Evolutionary conservation across 2,113 vertebrate genomes (phyloP), one percentile per base, ranked within the genome.

Genomic region (Pedionomus torquatus): DNA sequence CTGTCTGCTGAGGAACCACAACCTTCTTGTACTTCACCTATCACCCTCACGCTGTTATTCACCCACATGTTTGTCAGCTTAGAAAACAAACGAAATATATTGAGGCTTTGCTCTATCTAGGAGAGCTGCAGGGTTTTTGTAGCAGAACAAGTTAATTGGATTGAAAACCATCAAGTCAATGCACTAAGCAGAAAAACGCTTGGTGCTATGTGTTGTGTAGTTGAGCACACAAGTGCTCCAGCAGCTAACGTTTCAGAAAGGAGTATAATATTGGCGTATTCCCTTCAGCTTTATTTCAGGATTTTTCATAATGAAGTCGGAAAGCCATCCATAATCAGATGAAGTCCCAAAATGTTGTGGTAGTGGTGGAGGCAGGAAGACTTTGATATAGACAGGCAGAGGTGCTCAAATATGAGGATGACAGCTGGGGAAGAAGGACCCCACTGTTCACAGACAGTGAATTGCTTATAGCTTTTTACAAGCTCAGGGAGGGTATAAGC

Each of bases 381-480:
- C 61, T 78, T 92, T 16, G 90, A 83, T 74, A 81, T 52, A 48
- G 71, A 70, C 55, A 61, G 61, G 87, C 46, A 81, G 93, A 87
- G 90, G 89, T 95, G 70, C 77, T 94, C 91, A 76, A 69, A 68
- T 52, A 28, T 0, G 5, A 72, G 80, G 65, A 84, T 64, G 74
- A 82, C 87, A 89, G 86, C 49, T 48, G 43, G 78, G 70, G 74
- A 93, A 95, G 93, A 96, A 92, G 91, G 91, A 96, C 61, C 15
- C 61, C 61, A 68, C 61, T 91, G 92, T 94, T 92, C 54, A 39
- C 63, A 55, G 91, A 96, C 88, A 89, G 72, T 51, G 94, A 90
- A 80, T 93, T 70, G 71, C 85, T 95, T 94, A 89, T 28, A 84
- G 79, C 33, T 77, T 92, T 87, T 94, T 92, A 95, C 74, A 91